A percentile compares a stretch with the other conserved stretches of the same genome.
Evolutionary conservation across 2,888 invertebrate species (phyloP).

Genomic region (Tortricodes alternella): DNA sequence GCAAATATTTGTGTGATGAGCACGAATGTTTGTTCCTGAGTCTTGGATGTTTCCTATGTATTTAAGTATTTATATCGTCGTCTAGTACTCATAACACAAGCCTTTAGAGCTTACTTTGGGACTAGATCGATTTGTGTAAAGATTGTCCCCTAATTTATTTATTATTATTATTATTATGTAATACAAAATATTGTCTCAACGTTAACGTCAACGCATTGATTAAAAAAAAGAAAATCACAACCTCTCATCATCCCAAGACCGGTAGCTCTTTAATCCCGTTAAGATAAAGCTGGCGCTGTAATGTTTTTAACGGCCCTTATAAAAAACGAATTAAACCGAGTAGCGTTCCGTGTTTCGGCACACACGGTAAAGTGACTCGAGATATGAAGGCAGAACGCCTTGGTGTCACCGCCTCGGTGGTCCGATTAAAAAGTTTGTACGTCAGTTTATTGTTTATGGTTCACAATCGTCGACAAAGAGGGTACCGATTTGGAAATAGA

Average conservation of each 20-base stretch:
- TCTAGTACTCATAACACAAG: too few relatives aligned
- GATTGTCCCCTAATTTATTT: too few relatives aligned
- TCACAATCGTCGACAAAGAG: constrained; percentile 28
- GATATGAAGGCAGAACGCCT: constrained; percentile 44
- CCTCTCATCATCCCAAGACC: constrained; percentile 49
- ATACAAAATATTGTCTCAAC: neutral
- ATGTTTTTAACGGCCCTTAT: constrained; percentile 38
- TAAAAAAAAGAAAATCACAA: constrained; percentile 19
- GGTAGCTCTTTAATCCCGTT: constrained; percentile 68
- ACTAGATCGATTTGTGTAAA: too few relatives aligned
- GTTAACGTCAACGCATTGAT: constrained; percentile 14
- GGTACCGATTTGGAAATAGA: constrained; percentile 22
- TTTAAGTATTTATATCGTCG: too few relatives aligned
- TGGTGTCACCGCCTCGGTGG: constrained; percentile 48
- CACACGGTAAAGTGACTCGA: constrained; percentile 46
- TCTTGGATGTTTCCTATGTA: too few relatives aligned
- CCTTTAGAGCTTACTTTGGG: too few relatives aligned
- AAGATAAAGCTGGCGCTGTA: constrained; percentile 54
- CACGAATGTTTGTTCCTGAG: too few relatives aligned
- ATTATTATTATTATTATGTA: too few relatives aligned
- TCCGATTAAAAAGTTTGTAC: constrained; percentile 40
- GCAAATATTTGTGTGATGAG: too few relatives aligned
- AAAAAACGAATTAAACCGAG: constrained; percentile 55
- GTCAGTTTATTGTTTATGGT: constrained; percentile 32
- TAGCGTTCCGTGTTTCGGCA: constrained; percentile 72